Base-by-base conservation (phyloP, 2,113 vertebrate species). In the Ageneiosus marmoratus region DNA sequence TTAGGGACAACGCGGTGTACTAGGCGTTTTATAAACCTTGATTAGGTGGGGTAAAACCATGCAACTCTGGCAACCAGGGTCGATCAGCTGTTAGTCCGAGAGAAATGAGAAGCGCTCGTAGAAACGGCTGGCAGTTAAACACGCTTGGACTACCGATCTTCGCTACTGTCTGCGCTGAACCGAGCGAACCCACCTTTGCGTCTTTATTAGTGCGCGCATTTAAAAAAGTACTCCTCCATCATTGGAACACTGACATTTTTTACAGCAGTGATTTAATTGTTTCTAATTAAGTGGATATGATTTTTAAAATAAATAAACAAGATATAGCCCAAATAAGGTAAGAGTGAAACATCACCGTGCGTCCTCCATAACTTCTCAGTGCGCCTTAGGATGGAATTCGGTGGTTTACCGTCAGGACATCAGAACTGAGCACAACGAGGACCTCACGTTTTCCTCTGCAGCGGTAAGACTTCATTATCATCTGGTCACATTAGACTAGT, bases 101-200 rank as follows among this genome's bases (percentile, higher is more conserved):
- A 53, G 46, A 65, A 67, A 29, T 46, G 2, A 50, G 46, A 29
- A 46, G 78, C 1, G 62, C 62, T 63, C 32, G 79, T 69, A 46
- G 48, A 69, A 65, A n/a, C 62, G 62, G 44, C 46, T 78, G 60
- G 84, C 89, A 83, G 90, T 87, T 83, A 88, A 86, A 91, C 85
- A 86, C 91, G 75, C 90, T 90, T 89, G 92, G 92, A 93, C 92
- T 91, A 93, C 86, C 88, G 89, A 87, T 53, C 37, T 41, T 5
- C 2, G 37, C 37, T 41, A 3, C 37, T 41, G 88, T 88, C 90
- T 89, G 84, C 89, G 76, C 83, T 90, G 90, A 88, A 89, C 89
- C 84, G 72, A 83, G 88, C 80, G 85, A 63, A 85, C 44, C 88
- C 60, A 88, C 88, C 80, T 15, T 80, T 86, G 86, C 87, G 75